A percentile compares a stretch with the other conserved stretches of the same genome.
Conservation (phyloP, 2,888 invertebrate species). For the Ennomos erosarius region DNA sequence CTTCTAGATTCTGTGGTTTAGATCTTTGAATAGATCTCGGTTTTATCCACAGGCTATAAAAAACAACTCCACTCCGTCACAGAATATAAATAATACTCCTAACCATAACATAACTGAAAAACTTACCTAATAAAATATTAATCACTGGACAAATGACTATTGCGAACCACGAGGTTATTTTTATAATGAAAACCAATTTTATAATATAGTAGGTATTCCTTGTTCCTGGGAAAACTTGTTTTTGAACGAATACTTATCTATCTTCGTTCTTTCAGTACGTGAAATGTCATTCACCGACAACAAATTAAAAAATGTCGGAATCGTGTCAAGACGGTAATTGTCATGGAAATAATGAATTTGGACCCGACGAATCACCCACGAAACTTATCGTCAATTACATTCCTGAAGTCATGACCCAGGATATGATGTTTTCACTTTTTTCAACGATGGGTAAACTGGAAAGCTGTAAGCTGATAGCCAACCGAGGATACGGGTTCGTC, state of each 20-base stretch:
- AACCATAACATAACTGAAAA: too few relatives aligned
- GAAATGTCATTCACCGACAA: slow-evolving; percentile 85
- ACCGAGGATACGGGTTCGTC: slow-evolving; percentile 84
- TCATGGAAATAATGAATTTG: slow-evolving; percentile 84
- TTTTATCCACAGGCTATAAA: too few relatives aligned
- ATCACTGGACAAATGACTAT: too few relatives aligned
- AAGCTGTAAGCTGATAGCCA: slow-evolving; percentile 85
- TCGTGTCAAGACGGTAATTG: slow-evolving; percentile 86
- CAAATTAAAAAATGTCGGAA: slow-evolving; percentile 86
- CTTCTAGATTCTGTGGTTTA: too few relatives aligned
- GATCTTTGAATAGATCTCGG: too few relatives aligned
- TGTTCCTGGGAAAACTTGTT: slow-evolving; percentile 45
- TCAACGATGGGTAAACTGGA: slow-evolving; percentile 85
- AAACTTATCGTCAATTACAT: slow-evolving; percentile 86
- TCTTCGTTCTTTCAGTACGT: slow-evolving; percentile 60
- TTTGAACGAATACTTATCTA: slow-evolving; percentile 61
- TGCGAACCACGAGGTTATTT: too few relatives aligned
- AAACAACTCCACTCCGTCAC: too few relatives aligned
- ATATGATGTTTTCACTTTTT: slow-evolving; percentile 85
- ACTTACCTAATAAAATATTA: too few relatives aligned
- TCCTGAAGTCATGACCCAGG: slow-evolving; percentile 85
- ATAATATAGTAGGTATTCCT: too few relatives aligned
- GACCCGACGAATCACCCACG: slow-evolving; percentile 84
- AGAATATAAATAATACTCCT: too few relatives aligned
- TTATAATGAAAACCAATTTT: too few relatives aligned